Base-by-base conservation (phyloP, 1,140 invertebrate species). In the Zaprionus gabonicus region DNA sequence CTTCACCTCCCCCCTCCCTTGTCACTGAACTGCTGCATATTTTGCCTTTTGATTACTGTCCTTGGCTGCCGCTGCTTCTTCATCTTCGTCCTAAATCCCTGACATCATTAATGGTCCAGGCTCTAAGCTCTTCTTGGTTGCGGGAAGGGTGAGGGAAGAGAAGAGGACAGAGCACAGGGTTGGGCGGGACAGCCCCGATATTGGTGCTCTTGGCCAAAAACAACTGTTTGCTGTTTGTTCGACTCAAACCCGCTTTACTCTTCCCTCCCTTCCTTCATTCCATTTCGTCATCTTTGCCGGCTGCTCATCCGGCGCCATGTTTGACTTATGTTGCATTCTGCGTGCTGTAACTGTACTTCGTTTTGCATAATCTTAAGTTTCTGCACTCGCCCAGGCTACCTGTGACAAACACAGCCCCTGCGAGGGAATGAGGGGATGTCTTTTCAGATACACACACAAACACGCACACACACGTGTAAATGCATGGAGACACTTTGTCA, bases 331-430 rank as follows among this genome's bases (percentile, higher is more conserved):
- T 81, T 85, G 82, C 82, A 85, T 85, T 85, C 81, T 85, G 82
- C 82, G 81, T 85, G 72, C 80, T 78, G 76, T 86, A 77, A 76
- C 83, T 81, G 76, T 86, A 80, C 76, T 76, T 80, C 66, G 79
- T 86, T 86, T 86, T 86, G 82, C 82, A 86, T 86, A 86, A 86
- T 86, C 82, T 81, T 80, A 86, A 86, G 78, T 78, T 80, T 86
- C 71, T 86, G 79, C 82, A 86, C 82, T 86, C 72, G 72, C 83
- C 78, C 36, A 46, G 69, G 79, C 76, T 85, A 66, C 78, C 67
- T 49, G 51, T 56, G 51, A 31, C 41, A 76, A 53, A n/a, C 69
- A 81, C 53, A n/a, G 58, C 59, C 56, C 27, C 17, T 57, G 20
- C 38, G 23, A 55, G 31, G 31, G 31, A 7, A 31, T 38, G 36